Conservation (phyloP, 2,888 invertebrate genomes). For the Tortricodes alternella region DNA sequence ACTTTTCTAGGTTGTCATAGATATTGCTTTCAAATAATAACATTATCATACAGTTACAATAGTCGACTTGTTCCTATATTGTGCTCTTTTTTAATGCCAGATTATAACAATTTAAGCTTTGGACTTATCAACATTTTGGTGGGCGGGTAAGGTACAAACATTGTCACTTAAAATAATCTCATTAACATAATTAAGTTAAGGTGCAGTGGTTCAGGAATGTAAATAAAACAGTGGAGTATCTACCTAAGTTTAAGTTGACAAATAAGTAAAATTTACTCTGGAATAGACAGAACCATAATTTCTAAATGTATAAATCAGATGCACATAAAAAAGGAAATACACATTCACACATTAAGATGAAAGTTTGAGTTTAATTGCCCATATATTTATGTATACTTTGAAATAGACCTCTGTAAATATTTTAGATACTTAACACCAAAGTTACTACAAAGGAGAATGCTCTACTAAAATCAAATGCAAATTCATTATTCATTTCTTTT, state of each 20-base stretch:
- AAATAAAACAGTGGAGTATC: not conserved
- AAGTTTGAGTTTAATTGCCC: not conserved
- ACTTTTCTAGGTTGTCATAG: too few relatives aligned
- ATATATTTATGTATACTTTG: not conserved
- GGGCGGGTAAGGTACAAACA: not conserved
- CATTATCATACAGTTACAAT: too few relatives aligned
- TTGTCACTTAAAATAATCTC: not conserved
- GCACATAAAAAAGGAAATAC: not conserved
- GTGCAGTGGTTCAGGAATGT: not conserved
- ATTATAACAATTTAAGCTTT: not conserved
- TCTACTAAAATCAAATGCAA: not conserved
- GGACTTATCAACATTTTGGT: not conserved
- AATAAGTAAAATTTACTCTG: not conserved
- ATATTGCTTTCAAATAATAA: too few relatives aligned
- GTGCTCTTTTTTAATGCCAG: too few relatives aligned
- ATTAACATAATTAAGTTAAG: not conserved
- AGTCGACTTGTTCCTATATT: too few relatives aligned
- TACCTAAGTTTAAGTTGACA: too few relatives aligned
- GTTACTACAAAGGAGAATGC: too few relatives aligned
- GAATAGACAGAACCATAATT: not conserved
- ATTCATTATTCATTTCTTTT: not conserved
- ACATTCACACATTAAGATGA: not conserved
- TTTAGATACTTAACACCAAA: not conserved
- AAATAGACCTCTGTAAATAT: slow-evolving; percentile 7
- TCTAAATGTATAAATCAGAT: too few relatives aligned